Conservation (phyloP, 2,888 invertebrate genomes). For the Auanema freiburgensis region DNA sequence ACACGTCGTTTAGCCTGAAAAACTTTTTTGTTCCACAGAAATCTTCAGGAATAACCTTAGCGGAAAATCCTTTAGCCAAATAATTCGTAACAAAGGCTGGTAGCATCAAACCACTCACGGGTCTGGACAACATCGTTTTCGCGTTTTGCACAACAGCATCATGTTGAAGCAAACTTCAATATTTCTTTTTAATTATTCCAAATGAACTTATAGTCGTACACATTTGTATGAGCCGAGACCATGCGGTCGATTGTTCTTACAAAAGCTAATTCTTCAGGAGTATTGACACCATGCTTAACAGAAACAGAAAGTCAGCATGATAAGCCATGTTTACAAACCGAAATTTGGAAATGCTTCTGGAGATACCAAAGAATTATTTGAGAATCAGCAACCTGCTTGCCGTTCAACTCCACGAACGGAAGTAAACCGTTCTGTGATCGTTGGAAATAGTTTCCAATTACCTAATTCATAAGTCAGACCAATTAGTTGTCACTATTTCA, state of each 20-base stretch:
- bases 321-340: constrained; percentile 16
- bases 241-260: constrained; percentile 90
- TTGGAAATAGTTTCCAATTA: constrained; percentile 29
- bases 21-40: no score
- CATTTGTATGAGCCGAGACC: constrained; percentile 90
- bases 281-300: constrained; percentile 73
- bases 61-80: constrained; percentile 40
- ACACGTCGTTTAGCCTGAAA: constrained; percentile 32
- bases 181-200: neutral
- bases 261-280: constrained; percentile 82
- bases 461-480: constrained; percentile 13
- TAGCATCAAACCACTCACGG: constrained; percentile 52
- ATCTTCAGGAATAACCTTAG: no score
- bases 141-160: constrained; percentile 48
- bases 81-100: constrained; percentile 49
- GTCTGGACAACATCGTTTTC: constrained; percentile 40
- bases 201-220: constrained; percentile 67
- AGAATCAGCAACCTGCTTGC: constrained; percentile 43
- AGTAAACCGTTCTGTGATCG: constrained; percentile 38
- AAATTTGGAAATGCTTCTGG: constrained; percentile 37
- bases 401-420: constrained; percentile 45
- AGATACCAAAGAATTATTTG: constrained; percentile 43
- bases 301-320: neutral
- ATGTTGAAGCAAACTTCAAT: constrained; percentile 37
- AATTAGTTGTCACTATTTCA: constrained; percentile 6